A percentile compares a stretch with the other conserved stretches of the same genome.
Conservation (phyloP, 2,797 vertebrate genomes). For the Mallotus villosus region DNA sequence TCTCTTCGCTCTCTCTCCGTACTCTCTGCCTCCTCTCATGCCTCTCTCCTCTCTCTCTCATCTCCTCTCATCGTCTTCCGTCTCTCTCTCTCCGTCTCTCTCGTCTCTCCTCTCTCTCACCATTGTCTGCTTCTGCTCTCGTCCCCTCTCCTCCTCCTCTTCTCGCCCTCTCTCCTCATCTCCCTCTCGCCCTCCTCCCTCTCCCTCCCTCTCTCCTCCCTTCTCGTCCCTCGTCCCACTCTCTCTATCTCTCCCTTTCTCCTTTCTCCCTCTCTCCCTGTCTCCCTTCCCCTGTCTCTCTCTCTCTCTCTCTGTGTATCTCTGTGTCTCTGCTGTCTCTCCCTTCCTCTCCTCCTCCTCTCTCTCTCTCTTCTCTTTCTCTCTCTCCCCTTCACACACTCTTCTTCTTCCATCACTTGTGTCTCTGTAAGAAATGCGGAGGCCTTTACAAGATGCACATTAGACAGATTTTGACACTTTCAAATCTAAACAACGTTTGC, state of each 20-base stretch:
- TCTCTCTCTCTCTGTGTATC: neutral
- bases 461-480: slow-evolving; percentile 20
- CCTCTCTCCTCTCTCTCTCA: too few relatives aligned
- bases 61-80: neutral
- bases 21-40: too few relatives aligned
- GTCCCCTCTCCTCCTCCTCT: neutral
- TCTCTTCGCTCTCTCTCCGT: too few relatives aligned
- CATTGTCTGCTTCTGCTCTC: neutral
- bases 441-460: slow-evolving; percentile 20
- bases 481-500: slow-evolving; percentile 13
- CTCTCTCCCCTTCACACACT: neutral
- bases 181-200: neutral
- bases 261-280: neutral
- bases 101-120: neutral
- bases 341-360: neutral
- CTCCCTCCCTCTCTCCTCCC: neutral
- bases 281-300: neutral
- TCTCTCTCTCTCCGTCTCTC: neutral
- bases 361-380: neutral
- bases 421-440: neutral
- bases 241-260: neutral
- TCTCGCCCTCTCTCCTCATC: neutral
- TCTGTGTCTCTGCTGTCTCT: neutral
- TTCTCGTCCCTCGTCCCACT: too few relatives aligned
- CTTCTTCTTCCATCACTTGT: neutral